Base-by-base conservation (phyloP, 2,113 vertebrate genomes). In the Microcebus murinus region DNA sequence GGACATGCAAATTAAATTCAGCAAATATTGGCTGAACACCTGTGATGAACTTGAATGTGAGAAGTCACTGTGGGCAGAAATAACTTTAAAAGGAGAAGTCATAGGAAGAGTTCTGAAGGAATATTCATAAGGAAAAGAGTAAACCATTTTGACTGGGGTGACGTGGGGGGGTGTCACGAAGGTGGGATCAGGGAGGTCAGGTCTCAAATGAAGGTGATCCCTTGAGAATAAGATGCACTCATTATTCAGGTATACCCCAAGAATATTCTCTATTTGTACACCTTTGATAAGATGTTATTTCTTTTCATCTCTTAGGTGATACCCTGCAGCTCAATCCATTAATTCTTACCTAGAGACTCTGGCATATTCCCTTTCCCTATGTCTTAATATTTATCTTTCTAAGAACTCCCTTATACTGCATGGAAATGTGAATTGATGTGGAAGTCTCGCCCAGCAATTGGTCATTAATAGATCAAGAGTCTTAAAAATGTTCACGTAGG, bases 401-500 rank as follows among this genome's bases (percentile, higher is more conserved):
- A 93, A 97, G 89, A 94, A 95, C 87, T 90, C 82, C 48, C 83
- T 90, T 67, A 31, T 12, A 55, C 87, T 88, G 8, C 74, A 92
- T 74, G 52, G 63, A 81, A 92, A 93, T 96, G 76, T 76, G 84
- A 97, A 95, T 96, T 93, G 95, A 96, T 95, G 87, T 34, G 8
- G 79, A 88, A 92, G 48, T 92, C 87, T 95, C 67, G 10, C 87
- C 92, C 95, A 97, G 90, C 80, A 97, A 97, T 93, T 97, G 97
- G 93, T 74, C 90, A 93, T 97, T 97, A 95, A 97, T 96, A 87
- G 93, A 97, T 95, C 84, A 74, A 91, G 91, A 93, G 87, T 91
- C 95, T 97, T 97, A 95, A 98, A 97, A 97, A 95, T 92, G 95
- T 89, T 95, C 96, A 87, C 36, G 67, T 70, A 93, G 36, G 82